Evolutionary conservation across 2,113 vertebrate genomes (phyloP).

Genomic region (Struthio camelus): DNA sequence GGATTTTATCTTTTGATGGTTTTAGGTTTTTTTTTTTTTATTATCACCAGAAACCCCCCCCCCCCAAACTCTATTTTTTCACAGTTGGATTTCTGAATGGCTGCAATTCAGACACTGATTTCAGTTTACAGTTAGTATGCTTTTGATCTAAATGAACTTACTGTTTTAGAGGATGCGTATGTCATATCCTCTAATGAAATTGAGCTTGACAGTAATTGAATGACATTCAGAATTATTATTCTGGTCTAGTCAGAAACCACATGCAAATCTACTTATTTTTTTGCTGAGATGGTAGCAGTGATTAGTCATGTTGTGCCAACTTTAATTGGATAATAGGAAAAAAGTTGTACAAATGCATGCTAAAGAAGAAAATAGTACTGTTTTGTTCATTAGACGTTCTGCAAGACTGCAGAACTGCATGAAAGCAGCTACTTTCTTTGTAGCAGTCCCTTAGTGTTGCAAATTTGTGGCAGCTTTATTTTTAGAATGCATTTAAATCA

Average conservation of each 20-base stretch:
- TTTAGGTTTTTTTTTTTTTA: too few species aligned
- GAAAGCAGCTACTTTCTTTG: not conserved
- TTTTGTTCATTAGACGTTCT: not conserved
- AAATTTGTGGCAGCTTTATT: not conserved
- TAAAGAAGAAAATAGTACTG: not conserved
- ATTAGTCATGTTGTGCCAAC: not conserved
- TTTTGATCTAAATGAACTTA: not conserved
- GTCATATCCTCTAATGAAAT: not conserved
- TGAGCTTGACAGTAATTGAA: not conserved
- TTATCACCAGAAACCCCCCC: too few species aligned
- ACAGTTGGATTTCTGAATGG: not conserved
- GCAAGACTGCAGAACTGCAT: not conserved
- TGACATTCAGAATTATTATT: not conserved
- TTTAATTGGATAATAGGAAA: not conserved
- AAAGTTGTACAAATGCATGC: not conserved
- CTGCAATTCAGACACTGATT: not conserved
- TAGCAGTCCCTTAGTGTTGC: not conserved
- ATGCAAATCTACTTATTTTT: not conserved
- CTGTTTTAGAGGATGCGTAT: not conserved
- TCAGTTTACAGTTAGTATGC: not conserved
- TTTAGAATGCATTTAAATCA: not conserved
- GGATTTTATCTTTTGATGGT: not conserved
- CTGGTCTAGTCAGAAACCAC: not conserved
- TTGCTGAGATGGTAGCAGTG: not conserved
- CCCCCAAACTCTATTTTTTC: not conserved